phyloP scores from a whole-genome alignment of 2,797 vertebrate genomes.

The Acropternis orthonyx region DNA sequence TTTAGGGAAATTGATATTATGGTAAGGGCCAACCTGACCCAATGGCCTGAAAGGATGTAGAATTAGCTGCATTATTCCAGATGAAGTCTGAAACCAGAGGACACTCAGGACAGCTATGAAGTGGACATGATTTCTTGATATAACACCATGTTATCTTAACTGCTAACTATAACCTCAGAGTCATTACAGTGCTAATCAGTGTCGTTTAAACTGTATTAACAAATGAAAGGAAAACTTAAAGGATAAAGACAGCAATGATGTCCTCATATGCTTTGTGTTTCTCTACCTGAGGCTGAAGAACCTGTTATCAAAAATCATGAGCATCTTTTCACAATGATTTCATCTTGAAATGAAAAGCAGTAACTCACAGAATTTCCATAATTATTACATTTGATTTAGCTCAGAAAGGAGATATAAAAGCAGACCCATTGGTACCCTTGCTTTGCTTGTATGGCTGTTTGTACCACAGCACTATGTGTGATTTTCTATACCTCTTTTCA shows the following conservation, averaged over 20 bases:
- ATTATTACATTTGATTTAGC: background rate
- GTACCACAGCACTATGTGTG: background rate
- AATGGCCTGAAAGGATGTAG: background rate
- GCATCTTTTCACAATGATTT: background rate
- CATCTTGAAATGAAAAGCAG: background rate
- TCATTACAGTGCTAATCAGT: background rate
- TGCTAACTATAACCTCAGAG: background rate
- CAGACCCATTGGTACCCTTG: background rate
- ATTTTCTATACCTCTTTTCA: background rate
- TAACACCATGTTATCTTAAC: background rate
- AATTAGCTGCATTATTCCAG: conserved; percentile 5
- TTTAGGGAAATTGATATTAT: conserved; percentile 9
- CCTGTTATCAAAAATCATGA: background rate
- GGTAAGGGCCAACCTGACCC: background rate
- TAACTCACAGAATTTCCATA: background rate
- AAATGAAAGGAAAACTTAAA: background rate
- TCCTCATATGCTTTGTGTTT: background rate
- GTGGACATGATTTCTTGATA: background rate
- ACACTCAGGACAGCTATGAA: background rate
- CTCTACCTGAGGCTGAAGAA: background rate
- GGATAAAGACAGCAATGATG: background rate
- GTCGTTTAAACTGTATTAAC: background rate
- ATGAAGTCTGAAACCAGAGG: conserved; percentile 20
- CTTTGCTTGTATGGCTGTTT: background rate
- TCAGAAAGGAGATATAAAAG: background rate